Percentiles rank a stretch among this genome's conserved stretches.
Evolutionary conservation across 1,140 invertebrate species (phyloP).

Genomic region (Trachymyrmex septentrionalis): DNA sequence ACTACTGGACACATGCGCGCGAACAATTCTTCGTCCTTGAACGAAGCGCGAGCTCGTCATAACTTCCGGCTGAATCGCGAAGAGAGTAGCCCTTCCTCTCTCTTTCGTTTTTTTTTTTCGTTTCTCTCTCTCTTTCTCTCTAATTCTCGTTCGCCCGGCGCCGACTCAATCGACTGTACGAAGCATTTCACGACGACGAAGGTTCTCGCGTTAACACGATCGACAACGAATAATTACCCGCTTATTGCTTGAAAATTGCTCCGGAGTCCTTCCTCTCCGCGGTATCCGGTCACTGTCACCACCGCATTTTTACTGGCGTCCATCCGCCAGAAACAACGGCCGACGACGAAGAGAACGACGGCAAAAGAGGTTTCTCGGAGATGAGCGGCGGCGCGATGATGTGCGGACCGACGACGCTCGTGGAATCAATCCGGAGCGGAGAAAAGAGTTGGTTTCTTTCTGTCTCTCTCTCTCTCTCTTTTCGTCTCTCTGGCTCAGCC

Average conservation of each 20-base stretch:
- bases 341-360: background rate
- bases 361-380: background rate
- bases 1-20: conserved; percentile 86
- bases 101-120: background rate
- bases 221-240: conserved; percentile 30
- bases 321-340: conserved; percentile 58
- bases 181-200: too few relatives aligned
- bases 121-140: background rate
- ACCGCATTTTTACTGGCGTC: conserved; percentile 71
- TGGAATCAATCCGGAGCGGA: conserved; percentile 28
- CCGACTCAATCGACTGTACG: conserved; percentile 21
- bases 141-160: conserved; percentile 30
- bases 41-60: conserved; percentile 71
- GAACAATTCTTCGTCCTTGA: conserved; percentile 71
- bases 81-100: conserved; percentile 25
- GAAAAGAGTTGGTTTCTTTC: background rate
- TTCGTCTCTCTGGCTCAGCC: background rate
- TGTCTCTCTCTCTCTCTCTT: background rate
- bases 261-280: conserved; percentile 6
- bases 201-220: conserved; percentile 9
- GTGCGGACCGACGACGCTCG: conserved; percentile 19
- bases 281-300: conserved; percentile 67
- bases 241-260: conserved; percentile 3
- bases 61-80: conserved; percentile 73
- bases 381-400: conserved; percentile 20